These are phyloP conservation scores for Tribolium castaneum DNA, from an alignment of 1,140 invertebrate species.

Conservation along the genomic window DNA sequence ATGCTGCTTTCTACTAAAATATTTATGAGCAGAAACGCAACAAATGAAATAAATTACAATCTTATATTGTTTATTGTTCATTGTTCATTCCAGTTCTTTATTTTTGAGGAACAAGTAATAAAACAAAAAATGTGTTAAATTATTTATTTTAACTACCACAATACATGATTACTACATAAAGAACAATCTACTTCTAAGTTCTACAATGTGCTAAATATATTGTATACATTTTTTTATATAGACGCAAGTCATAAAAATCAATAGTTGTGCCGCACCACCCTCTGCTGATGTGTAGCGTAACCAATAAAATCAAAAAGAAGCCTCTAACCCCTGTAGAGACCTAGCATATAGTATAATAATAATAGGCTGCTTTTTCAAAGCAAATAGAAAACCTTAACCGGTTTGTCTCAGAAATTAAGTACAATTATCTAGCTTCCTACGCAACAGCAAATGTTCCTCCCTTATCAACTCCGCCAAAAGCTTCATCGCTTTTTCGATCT, in stretches of 20 bases:
- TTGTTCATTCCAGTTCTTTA: no score
- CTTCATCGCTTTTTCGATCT: conserved; percentile 70
- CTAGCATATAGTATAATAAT: background rate
- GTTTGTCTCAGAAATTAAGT: conserved; percentile 46
- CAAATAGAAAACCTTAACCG: conserved; percentile 22
- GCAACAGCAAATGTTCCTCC: conserved; percentile 63
- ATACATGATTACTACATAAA: background rate
- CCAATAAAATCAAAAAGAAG: conserved; percentile 18
- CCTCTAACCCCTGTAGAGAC: conserved; percentile 2
- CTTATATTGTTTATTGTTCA: no score
- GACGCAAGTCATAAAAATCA: background rate
- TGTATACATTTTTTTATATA: background rate
- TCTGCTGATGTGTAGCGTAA: conserved; percentile 3
- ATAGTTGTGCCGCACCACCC: background rate
- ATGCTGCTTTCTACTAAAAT: no score
- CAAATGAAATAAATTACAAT: no score
- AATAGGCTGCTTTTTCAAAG: conserved; percentile 12
- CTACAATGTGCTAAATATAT: background rate
- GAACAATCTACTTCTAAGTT: background rate
- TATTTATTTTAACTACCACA: no score
- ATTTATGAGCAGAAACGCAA: no score
- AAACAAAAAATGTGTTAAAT: no score
- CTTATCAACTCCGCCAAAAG: conserved; percentile 64
- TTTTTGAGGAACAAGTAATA: no score
- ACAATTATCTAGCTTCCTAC: conserved; percentile 60